A percentile compares a stretch with the other conserved stretches of the same genome.
Evolutionary conservation across 2,797 vertebrate genomes (phyloP).

Genomic region (Vireo griseus): DNA sequence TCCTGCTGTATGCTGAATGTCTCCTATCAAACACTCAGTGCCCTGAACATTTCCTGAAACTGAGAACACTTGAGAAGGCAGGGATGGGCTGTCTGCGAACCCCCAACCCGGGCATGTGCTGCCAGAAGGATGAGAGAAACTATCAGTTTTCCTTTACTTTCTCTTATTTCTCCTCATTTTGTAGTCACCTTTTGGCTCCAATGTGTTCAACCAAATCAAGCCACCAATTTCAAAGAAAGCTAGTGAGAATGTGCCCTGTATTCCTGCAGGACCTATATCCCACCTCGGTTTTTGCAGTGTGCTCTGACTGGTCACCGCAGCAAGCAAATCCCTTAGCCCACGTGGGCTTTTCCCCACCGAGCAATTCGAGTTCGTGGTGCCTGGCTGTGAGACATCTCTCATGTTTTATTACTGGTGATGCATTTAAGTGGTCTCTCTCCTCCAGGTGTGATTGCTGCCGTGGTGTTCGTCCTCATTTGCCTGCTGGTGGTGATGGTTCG

Average conservation of each 20-base stretch:
- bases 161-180: not conserved
- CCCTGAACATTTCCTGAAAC: not conserved
- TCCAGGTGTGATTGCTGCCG: constrained; percentile 69
- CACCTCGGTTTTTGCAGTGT: not conserved
- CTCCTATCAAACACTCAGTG: not conserved
- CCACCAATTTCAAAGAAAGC: not conserved
- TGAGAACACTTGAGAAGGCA: not conserved
- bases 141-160: not conserved
- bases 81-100: not conserved
- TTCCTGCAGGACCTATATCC: not conserved
- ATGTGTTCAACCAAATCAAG: not conserved
- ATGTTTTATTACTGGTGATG: not conserved
- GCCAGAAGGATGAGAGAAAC: not conserved
- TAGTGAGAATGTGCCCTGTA: not conserved
- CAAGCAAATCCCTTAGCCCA: not conserved
- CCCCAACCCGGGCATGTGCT: accelerated
- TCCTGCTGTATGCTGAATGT: not conserved
- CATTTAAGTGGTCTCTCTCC: not conserved
- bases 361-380: not conserved
- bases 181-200: not conserved
- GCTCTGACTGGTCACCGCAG: not conserved
- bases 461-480: constrained; percentile 76
- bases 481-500: constrained; percentile 68
- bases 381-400: not conserved
- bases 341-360: accelerated